Percentiles rank a stretch among this genome's conserved stretches.
Evolutionary conservation across 2,888 invertebrate genomes (phyloP).

Genomic region (Hypena proboscidalis): DNA sequence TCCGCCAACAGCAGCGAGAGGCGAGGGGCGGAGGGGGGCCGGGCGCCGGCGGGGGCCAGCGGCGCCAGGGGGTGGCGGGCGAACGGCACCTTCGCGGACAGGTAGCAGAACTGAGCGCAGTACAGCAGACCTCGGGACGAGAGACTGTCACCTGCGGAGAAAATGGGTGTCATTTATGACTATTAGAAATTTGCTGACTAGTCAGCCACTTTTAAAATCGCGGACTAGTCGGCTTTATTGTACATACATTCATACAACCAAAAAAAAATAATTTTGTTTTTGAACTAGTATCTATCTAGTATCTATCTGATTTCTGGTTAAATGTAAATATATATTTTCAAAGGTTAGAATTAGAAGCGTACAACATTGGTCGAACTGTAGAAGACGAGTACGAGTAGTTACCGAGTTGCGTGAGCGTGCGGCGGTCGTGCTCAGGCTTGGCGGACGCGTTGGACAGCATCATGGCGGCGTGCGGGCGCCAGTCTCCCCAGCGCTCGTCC

Average conservation of each 20-base stretch:
- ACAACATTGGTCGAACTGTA: too few species aligned
- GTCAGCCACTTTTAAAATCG: too few species aligned
- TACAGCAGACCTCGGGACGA: constrained; percentile 91
- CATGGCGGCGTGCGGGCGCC: constrained; percentile 98
- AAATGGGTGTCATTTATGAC: neutral
- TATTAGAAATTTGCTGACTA: neutral
- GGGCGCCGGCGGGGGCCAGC: constrained; percentile 49
- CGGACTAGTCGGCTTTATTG: too few species aligned
- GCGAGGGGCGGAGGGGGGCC: constrained; percentile 76
- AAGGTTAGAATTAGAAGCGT: too few species aligned
- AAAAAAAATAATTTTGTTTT: too few species aligned
- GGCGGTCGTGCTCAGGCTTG: constrained; percentile 90
- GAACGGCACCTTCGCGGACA: constrained; percentile 91
- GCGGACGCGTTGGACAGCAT: constrained; percentile 94
- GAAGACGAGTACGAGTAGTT: constrained; percentile 14
- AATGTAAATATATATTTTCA: too few species aligned
- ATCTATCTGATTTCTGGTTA: too few species aligned
- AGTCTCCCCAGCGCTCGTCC: constrained; percentile 94
- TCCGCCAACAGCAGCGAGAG: constrained; percentile 93
- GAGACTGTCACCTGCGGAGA: constrained; percentile 87
- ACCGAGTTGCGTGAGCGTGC: constrained; percentile 90
- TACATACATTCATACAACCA: too few species aligned
- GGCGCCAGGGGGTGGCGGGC: constrained; percentile 72
- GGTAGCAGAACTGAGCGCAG: constrained; percentile 98
- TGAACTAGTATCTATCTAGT: too few species aligned